A percentile compares a stretch with the other conserved stretches of the same genome.
phyloP scores from a whole-genome alignment of 1,140 invertebrate genomes.

The Sweltsa coloradensis region DNA sequence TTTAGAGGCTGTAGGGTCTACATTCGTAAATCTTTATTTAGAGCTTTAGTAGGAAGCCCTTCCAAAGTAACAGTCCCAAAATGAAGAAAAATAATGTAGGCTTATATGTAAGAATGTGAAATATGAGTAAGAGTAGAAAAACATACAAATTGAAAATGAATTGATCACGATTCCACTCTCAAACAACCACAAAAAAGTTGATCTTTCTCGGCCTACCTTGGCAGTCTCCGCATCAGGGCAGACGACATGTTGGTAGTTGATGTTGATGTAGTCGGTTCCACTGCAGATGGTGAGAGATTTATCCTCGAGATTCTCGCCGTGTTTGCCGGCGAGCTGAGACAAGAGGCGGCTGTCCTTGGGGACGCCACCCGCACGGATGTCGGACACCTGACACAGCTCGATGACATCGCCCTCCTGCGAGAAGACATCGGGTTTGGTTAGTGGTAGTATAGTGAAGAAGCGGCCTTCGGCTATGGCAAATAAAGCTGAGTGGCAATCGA shows the following conservation, averaged over 20 bases:
- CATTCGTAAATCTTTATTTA: no score
- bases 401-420: slow-evolving; percentile 91
- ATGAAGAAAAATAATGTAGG: no score
- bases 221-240: slow-evolving; percentile 84
- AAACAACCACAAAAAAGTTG: background rate
- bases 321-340: slow-evolving; percentile 53
- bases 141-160: background rate
- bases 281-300: slow-evolving; percentile 96
- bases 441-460: no score
- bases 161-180: background rate
- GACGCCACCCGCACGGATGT: slow-evolving; percentile 77
- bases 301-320: slow-evolving; percentile 81
- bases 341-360: slow-evolving; percentile 71
- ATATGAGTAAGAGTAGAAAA: background rate
- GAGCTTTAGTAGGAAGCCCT: no score
- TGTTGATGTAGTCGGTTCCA: slow-evolving; percentile 98
- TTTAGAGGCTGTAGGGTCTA: no score
- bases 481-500: no score
- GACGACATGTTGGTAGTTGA: slow-evolving; percentile 95
- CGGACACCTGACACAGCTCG: slow-evolving; percentile 94
- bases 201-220: slow-evolving; percentile 49
- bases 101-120: background rate
- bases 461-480: no score
- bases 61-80: no score
- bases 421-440: no score